Conservation (phyloP, 2,888 invertebrate species). For the Parascotia fuliginaria region DNA sequence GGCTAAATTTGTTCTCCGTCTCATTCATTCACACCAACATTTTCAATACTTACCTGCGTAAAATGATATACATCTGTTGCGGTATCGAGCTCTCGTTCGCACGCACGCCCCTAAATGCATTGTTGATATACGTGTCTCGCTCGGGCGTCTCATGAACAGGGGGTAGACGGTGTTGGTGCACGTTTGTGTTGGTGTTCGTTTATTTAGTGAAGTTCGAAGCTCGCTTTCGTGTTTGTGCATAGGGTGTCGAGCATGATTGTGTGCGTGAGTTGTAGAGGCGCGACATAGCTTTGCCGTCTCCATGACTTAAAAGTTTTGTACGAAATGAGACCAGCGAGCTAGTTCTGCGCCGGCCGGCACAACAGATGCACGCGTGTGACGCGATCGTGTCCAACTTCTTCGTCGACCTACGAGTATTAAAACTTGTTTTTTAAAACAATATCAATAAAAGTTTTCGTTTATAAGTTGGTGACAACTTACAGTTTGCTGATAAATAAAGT, state of each 20-base stretch:
- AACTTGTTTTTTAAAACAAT: constrained; percentile 67
- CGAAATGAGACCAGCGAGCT: constrained; percentile 75
- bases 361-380: constrained; percentile 66
- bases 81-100: constrained; percentile 68
- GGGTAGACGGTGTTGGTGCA: constrained; percentile 81
- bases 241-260: constrained; percentile 75
- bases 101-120: constrained; percentile 64
- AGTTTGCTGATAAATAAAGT: constrained; percentile 60
- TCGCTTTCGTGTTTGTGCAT: constrained; percentile 83
- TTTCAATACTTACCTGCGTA: constrained; percentile 85
- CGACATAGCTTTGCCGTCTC: constrained; percentile 86
- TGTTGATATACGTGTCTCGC: constrained; percentile 82
- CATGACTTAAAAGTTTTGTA: constrained; percentile 85
- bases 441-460: constrained; percentile 48
- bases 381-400: constrained; percentile 69
- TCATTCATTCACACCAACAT: constrained; percentile 81
- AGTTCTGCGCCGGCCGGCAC: constrained; percentile 83
- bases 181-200: constrained; percentile 84
- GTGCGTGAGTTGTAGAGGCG: constrained; percentile 84
- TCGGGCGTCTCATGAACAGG: constrained; percentile 79
- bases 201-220: constrained; percentile 86
- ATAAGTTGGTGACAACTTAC: constrained; percentile 44
- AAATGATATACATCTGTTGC: constrained; percentile 86
- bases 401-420: constrained; percentile 72
- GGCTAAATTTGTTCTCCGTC: constrained; percentile 78